Evolutionary conservation across 2,797 vertebrate species (phyloP).

Genomic region (Petrocephalus schoutedeni): DNA sequence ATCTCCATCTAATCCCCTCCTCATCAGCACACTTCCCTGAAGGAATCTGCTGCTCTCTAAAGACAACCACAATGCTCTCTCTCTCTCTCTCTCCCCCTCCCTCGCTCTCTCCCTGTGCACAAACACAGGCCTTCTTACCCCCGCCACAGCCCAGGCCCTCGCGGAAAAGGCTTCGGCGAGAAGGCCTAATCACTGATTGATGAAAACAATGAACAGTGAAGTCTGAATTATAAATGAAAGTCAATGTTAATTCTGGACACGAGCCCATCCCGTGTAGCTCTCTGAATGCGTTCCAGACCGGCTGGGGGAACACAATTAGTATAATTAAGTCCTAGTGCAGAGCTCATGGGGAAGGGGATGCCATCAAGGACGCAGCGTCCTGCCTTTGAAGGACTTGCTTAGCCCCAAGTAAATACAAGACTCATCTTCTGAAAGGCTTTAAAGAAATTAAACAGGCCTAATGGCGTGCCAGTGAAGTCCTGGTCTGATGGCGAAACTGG

Average conservation of each 20-base stretch:
- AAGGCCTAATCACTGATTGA: constrained; percentile 3
- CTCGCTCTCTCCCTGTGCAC: neutral
- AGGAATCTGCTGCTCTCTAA: constrained; percentile 42
- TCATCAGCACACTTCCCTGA: constrained; percentile 50
- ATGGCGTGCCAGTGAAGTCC: neutral
- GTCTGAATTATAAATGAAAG: constrained; percentile 19
- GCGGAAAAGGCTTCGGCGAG: neutral
- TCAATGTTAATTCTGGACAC: constrained; percentile 24
- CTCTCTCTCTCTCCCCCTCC: neutral
- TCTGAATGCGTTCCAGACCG: constrained; percentile 21
- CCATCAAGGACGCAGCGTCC: constrained; percentile 13
- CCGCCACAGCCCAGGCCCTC: neutral
- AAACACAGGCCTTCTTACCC: neutral
- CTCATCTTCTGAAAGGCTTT: constrained; percentile 15
- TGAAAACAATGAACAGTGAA: neutral
- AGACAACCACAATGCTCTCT: constrained; percentile 31
- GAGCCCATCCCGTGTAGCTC: constrained; percentile 10
- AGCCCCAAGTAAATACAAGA: neutral
- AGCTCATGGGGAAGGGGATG: neutral
- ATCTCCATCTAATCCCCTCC: constrained; percentile 52
- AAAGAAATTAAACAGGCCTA: constrained; percentile 11
- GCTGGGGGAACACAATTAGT: constrained; percentile 19
- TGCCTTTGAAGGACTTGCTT: neutral
- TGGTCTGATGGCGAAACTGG: neutral
- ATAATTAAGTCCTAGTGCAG: constrained; percentile 22